Conservation (phyloP, 2,888 invertebrate genomes). For the Lasioglossum calceatum region DNA sequence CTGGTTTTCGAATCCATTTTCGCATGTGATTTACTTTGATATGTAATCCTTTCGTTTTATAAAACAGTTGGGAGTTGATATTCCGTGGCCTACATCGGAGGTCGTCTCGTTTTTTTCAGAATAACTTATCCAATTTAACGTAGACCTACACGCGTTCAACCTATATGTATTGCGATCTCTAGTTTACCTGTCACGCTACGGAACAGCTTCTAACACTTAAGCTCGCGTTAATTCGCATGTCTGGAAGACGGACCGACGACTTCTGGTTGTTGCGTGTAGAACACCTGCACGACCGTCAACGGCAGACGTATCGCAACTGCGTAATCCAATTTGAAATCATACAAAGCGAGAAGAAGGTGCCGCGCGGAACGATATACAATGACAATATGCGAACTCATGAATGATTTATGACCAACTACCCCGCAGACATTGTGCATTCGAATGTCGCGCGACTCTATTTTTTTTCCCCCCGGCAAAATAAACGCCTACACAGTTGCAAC, state of each 20-base stretch:
- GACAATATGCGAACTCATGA: conserved; percentile 61
- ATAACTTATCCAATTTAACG: neutral
- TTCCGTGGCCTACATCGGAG: neutral
- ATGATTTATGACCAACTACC: conserved; percentile 47
- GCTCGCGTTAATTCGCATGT: conserved; percentile 60
- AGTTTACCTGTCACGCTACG: conserved; percentile 3
- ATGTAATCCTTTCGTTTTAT: neutral
- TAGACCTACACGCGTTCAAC: neutral
- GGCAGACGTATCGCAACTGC: conserved; percentile 42
- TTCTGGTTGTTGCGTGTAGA: conserved; percentile 44
- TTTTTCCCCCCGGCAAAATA: conserved; percentile 1
- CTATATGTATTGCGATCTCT: neutral
- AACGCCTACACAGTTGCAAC: conserved; percentile 23
- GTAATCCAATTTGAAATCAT: conserved; percentile 59
- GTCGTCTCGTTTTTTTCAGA: neutral
- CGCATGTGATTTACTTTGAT: neutral
- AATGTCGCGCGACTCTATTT: conserved; percentile 7
- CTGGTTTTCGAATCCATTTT: neutral
- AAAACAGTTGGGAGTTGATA: neutral
- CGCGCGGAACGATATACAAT: conserved; percentile 34
- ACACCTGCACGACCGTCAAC: conserved; percentile 45
- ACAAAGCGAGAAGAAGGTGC: conserved; percentile 35
- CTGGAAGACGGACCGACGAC: conserved; percentile 59
- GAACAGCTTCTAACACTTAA: conserved; percentile 2
- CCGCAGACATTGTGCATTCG: conserved; percentile 23